These are phyloP conservation scores for Thaumatotibia leucotreta DNA, from an alignment of 1,140 invertebrate genomes.

Conservation along the genomic window DNA sequence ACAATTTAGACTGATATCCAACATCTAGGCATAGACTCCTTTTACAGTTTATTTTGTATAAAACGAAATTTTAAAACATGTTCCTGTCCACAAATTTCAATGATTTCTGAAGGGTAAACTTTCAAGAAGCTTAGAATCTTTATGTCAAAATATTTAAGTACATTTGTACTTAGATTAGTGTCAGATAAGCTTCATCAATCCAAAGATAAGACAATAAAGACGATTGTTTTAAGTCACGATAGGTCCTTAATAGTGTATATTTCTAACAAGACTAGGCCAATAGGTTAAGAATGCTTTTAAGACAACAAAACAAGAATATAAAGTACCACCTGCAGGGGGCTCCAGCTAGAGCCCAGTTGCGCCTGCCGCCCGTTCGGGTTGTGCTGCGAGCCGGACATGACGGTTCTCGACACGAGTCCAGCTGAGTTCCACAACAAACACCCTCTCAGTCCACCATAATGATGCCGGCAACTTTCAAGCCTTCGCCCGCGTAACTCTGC, in stretches of 20 bases:
- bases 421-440: constrained; percentile 50
- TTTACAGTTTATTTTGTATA: no score
- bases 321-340: constrained; percentile 70
- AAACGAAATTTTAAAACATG: no score
- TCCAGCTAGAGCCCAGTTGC: constrained; percentile 68
- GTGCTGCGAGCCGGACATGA: constrained; percentile 74
- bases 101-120: no score
- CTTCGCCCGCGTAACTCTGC: constrained; percentile 70
- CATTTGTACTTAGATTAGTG: background rate
- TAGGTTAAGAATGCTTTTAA: background rate
- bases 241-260: background rate
- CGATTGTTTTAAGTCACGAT: background rate
- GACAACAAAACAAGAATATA: constrained; percentile 39
- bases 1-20: no score
- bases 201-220: background rate
- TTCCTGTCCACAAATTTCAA: no score
- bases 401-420: constrained; percentile 44
- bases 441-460: constrained; percentile 70
- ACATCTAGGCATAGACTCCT: no score
- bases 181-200: background rate
- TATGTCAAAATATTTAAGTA: background rate
- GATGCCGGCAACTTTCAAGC: constrained; percentile 69
- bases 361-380: constrained; percentile 73
- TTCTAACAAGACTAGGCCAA: background rate
- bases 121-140: background rate